Evolutionary conservation across 2,888 invertebrate species (phyloP).

Genomic region (Philopedon plagiatum): DNA sequence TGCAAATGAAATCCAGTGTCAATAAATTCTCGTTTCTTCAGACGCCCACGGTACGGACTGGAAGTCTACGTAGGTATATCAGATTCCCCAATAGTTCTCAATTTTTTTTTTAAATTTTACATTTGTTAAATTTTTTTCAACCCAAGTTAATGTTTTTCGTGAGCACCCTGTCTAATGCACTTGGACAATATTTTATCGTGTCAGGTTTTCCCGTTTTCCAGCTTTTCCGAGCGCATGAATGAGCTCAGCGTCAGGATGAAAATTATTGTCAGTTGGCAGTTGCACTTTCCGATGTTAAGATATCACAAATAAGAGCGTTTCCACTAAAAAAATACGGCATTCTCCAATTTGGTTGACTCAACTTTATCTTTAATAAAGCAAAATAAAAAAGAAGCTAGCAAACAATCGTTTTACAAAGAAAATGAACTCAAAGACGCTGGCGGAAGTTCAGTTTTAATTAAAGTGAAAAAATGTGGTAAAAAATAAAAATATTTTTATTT

Average conservation of each 20-base stretch:
- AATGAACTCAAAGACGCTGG: no score
- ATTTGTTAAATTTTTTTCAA: not conserved
- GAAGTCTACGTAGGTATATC: no score
- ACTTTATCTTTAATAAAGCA: no score
- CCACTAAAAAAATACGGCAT: not conserved
- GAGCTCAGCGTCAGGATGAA: constrained; percentile 22
- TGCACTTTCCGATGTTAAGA: constrained; percentile 17
- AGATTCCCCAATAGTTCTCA: no score
- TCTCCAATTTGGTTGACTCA: not conserved
- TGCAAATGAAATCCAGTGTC: no score
- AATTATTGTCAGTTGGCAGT: constrained; percentile 28
- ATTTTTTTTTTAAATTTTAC: no score
- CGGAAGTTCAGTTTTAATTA: no score
- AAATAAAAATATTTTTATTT: not conserved
- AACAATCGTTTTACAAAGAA: no score
- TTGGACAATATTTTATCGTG: constrained; percentile 23
- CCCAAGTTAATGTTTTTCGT: not conserved
- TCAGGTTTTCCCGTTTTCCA: constrained; percentile 27
- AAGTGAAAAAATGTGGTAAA: not conserved
- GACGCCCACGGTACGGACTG: no score
- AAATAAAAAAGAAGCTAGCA: no score
- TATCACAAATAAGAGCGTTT: constrained; percentile 1
- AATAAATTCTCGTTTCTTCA: no score
- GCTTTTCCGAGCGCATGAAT: constrained; percentile 30
- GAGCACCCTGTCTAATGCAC: not conserved